Percentiles rank a stretch among this genome's conserved stretches.
Conservation (phyloP, 2,113 vertebrate genomes). For the Propithecus coquereli region DNA sequence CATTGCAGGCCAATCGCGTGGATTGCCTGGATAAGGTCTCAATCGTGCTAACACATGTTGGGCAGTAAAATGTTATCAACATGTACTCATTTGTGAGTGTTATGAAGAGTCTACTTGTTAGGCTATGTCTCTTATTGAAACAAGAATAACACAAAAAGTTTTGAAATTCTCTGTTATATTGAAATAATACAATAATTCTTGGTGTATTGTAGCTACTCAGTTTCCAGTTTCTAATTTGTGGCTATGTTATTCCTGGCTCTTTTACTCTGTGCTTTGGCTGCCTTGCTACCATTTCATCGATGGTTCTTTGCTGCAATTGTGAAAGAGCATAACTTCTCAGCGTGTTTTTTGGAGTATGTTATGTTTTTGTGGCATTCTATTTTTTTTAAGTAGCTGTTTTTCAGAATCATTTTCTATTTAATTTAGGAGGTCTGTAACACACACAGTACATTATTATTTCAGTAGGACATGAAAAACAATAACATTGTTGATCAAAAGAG, state of each 20-base stretch:
- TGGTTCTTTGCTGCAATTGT: not conserved
- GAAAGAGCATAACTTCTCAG: not conserved
- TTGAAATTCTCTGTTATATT: not conserved
- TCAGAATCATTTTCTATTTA: constrained; percentile 48
- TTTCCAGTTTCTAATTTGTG: not conserved
- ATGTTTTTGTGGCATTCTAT: not conserved
- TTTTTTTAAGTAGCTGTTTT: constrained; percentile 52
- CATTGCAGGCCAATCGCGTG: not conserved
- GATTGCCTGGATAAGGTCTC: not conserved
- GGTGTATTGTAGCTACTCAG: not conserved
- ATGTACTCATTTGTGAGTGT: not conserved
- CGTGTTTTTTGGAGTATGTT: not conserved
- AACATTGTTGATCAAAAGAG: constrained; percentile 55
- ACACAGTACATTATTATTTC: constrained; percentile 67
- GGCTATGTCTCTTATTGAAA: not conserved
- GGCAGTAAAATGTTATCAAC: not conserved
- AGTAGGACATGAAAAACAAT: constrained; percentile 71
- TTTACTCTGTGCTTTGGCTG: not conserved
- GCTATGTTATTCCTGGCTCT: not conserved
- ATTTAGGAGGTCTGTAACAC: constrained; percentile 36
- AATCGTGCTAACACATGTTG: rapidly evolving
- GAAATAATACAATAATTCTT: not conserved
- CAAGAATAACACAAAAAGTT: not conserved
- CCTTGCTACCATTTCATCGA: not conserved
- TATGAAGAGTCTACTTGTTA: not conserved